Evolutionary conservation across 2,797 vertebrate species (phyloP), one percentile per base, ranked within the genome.

Genomic region (Acanthurus tractus): DNA sequence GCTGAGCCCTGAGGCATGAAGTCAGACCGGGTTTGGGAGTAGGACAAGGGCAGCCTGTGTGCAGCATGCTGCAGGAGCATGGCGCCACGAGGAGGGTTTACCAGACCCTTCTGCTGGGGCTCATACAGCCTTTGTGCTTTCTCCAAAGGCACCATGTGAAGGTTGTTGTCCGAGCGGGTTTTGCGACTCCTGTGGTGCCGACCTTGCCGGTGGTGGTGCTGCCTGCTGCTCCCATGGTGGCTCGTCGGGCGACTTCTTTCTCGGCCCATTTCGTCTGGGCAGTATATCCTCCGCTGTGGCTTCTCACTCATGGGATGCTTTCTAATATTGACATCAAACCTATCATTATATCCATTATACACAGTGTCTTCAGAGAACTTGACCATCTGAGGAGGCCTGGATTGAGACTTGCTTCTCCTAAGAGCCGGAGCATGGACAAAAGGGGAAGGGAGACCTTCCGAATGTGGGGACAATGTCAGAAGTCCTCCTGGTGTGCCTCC

Each of bases 321-420:
- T 38, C 96, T 94, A 38, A 96, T 89, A 67, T 93, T 95, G 1
- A 96, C 65, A 10, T 96, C 90, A 56, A 89, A 88, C 20, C 79
- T 82, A 55, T 96, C 95, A 0, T 96, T 97, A 74, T 95, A 96
- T 54, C 96, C 96, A 4, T 97, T 96, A 88, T 99, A 97, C 23
- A 97, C 96, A n/a, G 97, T 97, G 3, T 98, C 97, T 25, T 98
- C 97, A 0, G 97, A 97, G 87, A 99, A 99, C 82, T 97, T 99
- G 6, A 98, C 97, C 89, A 94, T 79, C 92, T 99, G 97, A 82
- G 97, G 97, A 1, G 97, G 96, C 85, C 96, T 94, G 44, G 96
- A 89, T 74, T 95, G 98, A 7, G 98, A 99, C 90, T 96, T 97
- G 84, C 96, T 99, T 79, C 97, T 96, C 87, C 97, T 95, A 61